Evolutionary conservation across 2,113 vertebrate genomes (phyloP), one percentile per base, ranked within the genome.

Genomic region (Rhegmatorhina hoffmannsi): DNA sequence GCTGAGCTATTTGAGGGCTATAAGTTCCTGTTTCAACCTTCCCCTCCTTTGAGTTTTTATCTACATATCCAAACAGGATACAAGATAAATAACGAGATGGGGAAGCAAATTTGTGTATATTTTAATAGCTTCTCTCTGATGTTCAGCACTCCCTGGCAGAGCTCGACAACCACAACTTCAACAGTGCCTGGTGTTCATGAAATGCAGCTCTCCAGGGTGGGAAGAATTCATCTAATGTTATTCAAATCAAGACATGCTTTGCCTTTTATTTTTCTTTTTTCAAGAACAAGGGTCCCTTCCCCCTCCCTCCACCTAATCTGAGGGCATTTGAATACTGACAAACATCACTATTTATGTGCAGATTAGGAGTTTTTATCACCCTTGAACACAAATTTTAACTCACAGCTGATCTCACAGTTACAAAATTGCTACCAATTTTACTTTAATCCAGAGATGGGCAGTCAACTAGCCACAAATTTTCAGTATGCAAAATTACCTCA

Each of bases 151-250:
- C n/a, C 40, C 33, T 20, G 50, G 43, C 34, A 43, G 29, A 56
- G 40, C 44, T 80, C 18, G n/a, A 47, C 49, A 90, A 38, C 55
- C 46, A 20, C n/a, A 23, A n/a, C 4, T 43, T 63, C 60, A 56
- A 77, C 28, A 79, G n/a, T 11, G 13, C 28, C 66, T 43, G 29
- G 11, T 52, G 28, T 2, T 59, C 73, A 28, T 0, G 0, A n/a
- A 64, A 77, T 0, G 0, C 43, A 38, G 14, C 31, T 80, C 81
- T 31, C 14, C 1, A 1, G 29, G 5, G 17, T 28, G 36, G 49
- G 40, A 92, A 73, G 23, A 69, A 73, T 17, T 76, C 17, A 55
- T 19, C 47, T 64, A 16, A 40, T 28, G 8, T 53, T 43, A 53
- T 8, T 60, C 59, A n/a, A 40, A 69, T 31, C 49, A 34, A 23